Conservation (phyloP, 2,888 invertebrate genomes). For the Tachina lurida region DNA sequence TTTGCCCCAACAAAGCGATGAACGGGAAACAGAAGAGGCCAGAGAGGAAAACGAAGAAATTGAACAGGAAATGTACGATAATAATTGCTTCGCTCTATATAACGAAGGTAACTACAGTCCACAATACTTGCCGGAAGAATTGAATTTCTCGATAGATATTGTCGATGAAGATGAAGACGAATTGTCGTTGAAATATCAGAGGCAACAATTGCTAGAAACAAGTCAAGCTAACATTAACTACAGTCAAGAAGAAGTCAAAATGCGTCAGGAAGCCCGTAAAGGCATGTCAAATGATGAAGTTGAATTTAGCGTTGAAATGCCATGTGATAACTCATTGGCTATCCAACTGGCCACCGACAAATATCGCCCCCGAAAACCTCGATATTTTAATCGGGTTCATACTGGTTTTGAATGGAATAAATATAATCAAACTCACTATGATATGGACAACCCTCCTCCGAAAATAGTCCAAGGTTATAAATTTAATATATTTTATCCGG, state of each 20-base stretch:
- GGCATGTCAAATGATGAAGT: slow-evolving; percentile 94
- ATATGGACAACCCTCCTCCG: slow-evolving; percentile 99
- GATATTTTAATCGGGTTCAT: slow-evolving; percentile 98
- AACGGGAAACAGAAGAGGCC: slow-evolving; percentile 67
- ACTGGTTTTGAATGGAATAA: slow-evolving; percentile 99
- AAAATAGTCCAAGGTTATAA: slow-evolving; percentile 99
- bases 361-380: slow-evolving; percentile 97
- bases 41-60: slow-evolving; percentile 76
- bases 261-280: slow-evolving; percentile 91
- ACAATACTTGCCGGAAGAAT: slow-evolving; percentile 85
- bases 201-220: slow-evolving; percentile 85
- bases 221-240: slow-evolving; percentile 35
- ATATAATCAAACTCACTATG: slow-evolving; percentile 99
- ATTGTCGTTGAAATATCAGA: slow-evolving; percentile 88
- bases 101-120: slow-evolving; percentile 94
- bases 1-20: slow-evolving; percentile 73
- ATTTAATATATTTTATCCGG: slow-evolving; percentile 99
- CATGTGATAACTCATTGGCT: slow-evolving; percentile 86
- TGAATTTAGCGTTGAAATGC: slow-evolving; percentile 94
- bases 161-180: slow-evolving; percentile 90
- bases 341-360: slow-evolving; percentile 96
- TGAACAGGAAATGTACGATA: slow-evolving; percentile 46
- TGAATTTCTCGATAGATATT: slow-evolving; percentile 86
- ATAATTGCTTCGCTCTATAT: slow-evolving; percentile 87
- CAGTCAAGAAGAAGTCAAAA: slow-evolving; percentile 85